Conservation (phyloP, 2,113 vertebrate genomes). For the Varanus salvator region DNA sequence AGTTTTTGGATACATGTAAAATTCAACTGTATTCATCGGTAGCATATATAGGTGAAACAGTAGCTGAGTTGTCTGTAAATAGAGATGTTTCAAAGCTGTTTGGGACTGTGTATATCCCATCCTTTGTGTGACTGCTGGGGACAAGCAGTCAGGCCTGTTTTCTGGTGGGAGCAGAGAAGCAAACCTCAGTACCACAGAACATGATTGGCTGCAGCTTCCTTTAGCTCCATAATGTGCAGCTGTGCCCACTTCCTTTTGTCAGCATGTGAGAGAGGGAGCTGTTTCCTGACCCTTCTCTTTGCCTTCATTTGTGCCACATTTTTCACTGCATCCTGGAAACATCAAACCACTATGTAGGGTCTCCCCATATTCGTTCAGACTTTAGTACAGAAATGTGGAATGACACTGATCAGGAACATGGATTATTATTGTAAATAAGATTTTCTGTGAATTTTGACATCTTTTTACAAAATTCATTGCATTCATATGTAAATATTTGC, state of each 20-base stretch:
- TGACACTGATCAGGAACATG: constrained; percentile 72
- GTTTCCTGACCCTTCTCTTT: neutral
- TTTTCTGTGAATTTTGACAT: constrained; percentile 82
- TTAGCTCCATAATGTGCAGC: neutral
- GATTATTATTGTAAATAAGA: constrained; percentile 79
- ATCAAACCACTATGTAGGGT: neutral
- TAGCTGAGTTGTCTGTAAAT: neutral
- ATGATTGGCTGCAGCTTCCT: neutral
- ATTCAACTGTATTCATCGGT: neutral
- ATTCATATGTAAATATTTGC: constrained; percentile 80
- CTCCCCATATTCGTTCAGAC: neutral
- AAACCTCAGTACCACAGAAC: neutral
- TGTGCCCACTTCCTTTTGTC: neutral
- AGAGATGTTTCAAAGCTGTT: neutral
- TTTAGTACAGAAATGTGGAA: constrained; percentile 70
- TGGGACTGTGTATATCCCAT: neutral
- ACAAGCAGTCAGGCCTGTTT: neutral
- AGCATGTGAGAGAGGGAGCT: neutral
- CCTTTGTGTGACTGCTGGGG: neutral
- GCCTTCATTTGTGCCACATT: neutral
- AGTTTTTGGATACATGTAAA: neutral
- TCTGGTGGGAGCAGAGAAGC: neutral
- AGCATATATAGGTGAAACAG: too few relatives aligned
- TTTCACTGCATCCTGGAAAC: neutral
- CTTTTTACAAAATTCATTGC: constrained; percentile 79